Base-by-base conservation (phyloP, 2,797 vertebrate genomes). In the Myotis daubentonii region DNA sequence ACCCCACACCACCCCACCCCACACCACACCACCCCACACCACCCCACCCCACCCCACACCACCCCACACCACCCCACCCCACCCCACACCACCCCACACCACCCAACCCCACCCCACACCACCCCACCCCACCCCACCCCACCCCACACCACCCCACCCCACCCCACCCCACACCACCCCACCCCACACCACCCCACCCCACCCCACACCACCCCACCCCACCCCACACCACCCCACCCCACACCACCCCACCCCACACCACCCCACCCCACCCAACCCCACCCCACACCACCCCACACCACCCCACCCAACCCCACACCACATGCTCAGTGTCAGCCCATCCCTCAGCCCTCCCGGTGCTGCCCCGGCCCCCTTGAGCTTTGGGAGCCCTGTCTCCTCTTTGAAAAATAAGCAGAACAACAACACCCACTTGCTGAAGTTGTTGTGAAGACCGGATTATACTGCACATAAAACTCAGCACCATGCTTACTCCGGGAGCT, bases 171-270 rank as follows among this genome's bases (percentile, higher is more conserved):
- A 41, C 6, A 41, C 38, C 38, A 41, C 38, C 38, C 38, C 38
- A 41, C 38, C 38, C 4, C 5, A n/a, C n/a, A n/a, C n/a, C n/a
- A 38, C 38, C 38, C 38, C 4, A 4, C 1, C 4, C 38, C 4
- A 38, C 38, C 38, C 38, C 38, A 38, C 49, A n/a, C n/a, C n/a
- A n/a, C n/a, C 38, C 38, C 38, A 38, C 38, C 5, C 38, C 38
- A 38, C 38, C 49, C 49, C 49, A 49, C 49, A 4, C 38, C 38
- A 38, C 38, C 1, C 38, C 38, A 38, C 38, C 38, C 38, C 38
- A 38, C 38, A 38, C 38, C 38, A 38, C 38, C 38, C 38, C 38
- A 38, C 38, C 5, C 38, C 38, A 38, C 5, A 38, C 38, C 60
- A 28, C 60, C 4, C 60, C 38, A 38, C 38, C 5, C 38, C 38